Percentiles rank a stretch among this genome's conserved stretches.
Conservation (phyloP, 2,888 invertebrate species). For the Lasiommata megera region DNA sequence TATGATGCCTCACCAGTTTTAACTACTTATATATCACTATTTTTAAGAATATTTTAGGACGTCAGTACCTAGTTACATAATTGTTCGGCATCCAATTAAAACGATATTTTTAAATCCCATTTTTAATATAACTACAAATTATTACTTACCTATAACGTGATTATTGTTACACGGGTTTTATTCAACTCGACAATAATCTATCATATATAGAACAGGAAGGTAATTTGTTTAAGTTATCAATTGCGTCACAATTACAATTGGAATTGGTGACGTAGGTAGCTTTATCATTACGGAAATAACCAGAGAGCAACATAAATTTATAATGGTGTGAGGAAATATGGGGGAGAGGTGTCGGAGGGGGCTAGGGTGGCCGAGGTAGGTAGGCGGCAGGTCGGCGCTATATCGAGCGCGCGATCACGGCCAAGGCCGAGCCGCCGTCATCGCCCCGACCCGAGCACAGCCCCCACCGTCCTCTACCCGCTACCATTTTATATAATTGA, state of each 20-base stretch:
- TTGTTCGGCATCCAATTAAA: no score
- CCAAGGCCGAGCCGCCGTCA: conserved; percentile 69
- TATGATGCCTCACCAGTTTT: no score
- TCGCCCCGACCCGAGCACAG: conserved; percentile 50
- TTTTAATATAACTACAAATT: no score
- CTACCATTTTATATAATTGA: conserved; percentile 21
- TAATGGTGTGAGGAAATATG: conserved; percentile 45
- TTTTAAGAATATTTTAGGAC: no score
- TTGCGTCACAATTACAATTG: conserved; percentile 27
- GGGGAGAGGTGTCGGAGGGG: conserved; percentile 29
- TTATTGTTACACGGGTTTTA: conserved; percentile 7
- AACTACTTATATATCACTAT: no score
- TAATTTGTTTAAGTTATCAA: conserved; percentile 5
- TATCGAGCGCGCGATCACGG: conserved; percentile 80
- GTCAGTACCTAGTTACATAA: no score
- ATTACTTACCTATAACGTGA: background rate
- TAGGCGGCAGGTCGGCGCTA: conserved; percentile 56
- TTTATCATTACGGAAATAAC: conserved; percentile 47
- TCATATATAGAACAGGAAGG: conserved; percentile 1
- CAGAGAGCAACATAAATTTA: conserved; percentile 48
- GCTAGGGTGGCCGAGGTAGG: conserved; percentile 36
- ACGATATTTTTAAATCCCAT: no score
- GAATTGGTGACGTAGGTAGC: conserved; percentile 37
- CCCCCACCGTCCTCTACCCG: conserved; percentile 25
- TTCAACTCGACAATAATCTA: conserved; percentile 8